phyloP scores from a whole-genome alignment of 2,888 invertebrate species.

The Tipula confusa region DNA sequence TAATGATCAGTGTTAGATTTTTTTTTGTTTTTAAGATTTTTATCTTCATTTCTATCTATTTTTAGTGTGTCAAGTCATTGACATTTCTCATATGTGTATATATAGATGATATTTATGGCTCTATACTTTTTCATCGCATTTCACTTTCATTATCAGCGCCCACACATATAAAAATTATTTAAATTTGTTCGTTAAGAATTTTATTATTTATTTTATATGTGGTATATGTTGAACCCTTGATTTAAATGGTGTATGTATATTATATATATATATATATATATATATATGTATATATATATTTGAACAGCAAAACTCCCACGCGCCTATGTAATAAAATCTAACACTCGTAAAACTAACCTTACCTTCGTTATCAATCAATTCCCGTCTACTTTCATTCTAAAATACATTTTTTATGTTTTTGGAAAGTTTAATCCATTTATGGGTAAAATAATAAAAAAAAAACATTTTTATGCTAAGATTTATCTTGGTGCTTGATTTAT shows the following conservation, averaged over 20 bases:
- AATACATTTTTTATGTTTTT: not conserved
- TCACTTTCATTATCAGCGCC: constrained; percentile 9
- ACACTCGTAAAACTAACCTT: not conserved
- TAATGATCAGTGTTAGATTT: constrained; percentile 3
- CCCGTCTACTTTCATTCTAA: not conserved
- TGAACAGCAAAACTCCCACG: not conserved
- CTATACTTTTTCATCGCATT: not conserved
- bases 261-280: too few species aligned
- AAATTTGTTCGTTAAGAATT: constrained; percentile 9
- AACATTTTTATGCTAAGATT: not conserved
- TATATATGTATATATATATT: not conserved
- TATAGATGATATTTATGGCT: constrained; percentile 1
- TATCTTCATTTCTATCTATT: not conserved
- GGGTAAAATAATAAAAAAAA: not conserved
- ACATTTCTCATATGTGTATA: not conserved
- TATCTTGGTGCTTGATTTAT: not conserved
- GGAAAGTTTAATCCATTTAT: not conserved
- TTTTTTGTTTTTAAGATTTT: too few species aligned
- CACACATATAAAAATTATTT: not conserved
- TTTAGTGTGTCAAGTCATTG: constrained; percentile 20
- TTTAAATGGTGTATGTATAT: not conserved
- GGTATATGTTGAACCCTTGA: not conserved
- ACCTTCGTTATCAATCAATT: not conserved
- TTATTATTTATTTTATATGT: not conserved
- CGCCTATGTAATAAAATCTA: not conserved